Percentiles rank a stretch among this genome's conserved stretches.
Conservation (phyloP, 2,113 vertebrate genomes). For the Hemiprocne comata region DNA sequence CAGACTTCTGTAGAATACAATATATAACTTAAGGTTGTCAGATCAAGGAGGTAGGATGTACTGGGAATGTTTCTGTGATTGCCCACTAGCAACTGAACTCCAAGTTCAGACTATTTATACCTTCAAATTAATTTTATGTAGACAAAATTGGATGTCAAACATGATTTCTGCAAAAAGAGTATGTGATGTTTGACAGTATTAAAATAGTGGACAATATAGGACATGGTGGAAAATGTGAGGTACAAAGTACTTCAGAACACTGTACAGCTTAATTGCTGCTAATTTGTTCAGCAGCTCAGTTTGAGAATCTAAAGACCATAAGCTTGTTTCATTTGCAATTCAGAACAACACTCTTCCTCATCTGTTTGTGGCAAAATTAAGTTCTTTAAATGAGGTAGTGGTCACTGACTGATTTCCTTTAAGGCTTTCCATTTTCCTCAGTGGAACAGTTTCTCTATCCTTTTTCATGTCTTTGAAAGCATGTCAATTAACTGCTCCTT, state of each 20-base stretch:
- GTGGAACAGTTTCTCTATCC: not conserved
- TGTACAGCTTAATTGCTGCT: not conserved
- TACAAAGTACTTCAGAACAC: not conserved
- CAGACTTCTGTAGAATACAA: not conserved
- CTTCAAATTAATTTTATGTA: not conserved
- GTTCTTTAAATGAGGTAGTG: not conserved
- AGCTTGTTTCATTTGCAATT: not conserved
- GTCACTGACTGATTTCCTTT: not conserved
- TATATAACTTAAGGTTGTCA: not conserved
- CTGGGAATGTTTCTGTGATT: not conserved
- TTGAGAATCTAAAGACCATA: not conserved
- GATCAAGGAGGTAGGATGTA: not conserved
- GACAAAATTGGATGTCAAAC: not conserved
- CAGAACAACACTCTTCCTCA: not conserved
- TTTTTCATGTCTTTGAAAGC: not conserved
- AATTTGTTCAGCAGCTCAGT: not conserved
- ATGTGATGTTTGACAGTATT: not conserved
- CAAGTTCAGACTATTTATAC: not conserved
- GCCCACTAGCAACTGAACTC: not conserved
- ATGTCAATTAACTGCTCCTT: not conserved
- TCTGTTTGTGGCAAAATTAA: not conserved
- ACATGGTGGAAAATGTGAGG: not conserved
- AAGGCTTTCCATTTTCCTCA: not conserved
- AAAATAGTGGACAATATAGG: not conserved
- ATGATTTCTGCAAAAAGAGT: not conserved